Evolutionary conservation across 2,113 vertebrate species (phyloP), one percentile per base, ranked within the genome.

Genomic region (Tapirus terrestris): DNA sequence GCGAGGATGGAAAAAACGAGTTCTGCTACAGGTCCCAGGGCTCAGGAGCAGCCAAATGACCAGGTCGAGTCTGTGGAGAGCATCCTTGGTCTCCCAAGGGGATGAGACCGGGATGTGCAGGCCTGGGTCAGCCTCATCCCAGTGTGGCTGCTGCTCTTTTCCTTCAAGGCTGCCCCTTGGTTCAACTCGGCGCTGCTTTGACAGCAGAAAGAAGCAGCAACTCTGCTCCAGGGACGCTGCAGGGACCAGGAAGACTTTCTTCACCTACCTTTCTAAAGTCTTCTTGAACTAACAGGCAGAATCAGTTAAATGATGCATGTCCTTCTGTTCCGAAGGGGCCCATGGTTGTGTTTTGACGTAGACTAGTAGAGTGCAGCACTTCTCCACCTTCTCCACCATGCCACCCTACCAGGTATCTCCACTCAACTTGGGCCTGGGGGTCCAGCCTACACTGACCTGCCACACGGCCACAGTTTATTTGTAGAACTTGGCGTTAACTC

Each of bases 81-180:
- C 5, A 1, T 36, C 45, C 27, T 58, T 31, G 61, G 56, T 13
- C 8, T 13, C 25, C 36, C 45, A 43, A 33, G 18, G 51, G 33
- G 17, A 11, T 36, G 39, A 67, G 36, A 31, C 17, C 9, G 39
- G 9, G 63, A 14, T 3, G 2, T n/a, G 8, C 14, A 2, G 5
- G 75, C 60, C 3, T 0, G 1, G 11, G 12, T 23, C 0, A 1
- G 31, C 8, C 3, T 36, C 33, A 29, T 27, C 18, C 16, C 16
- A 4, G 14, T 12, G 1, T 39, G 25, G 27, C 20, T 9, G 12
- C 14, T 27, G 12, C 29, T 86, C 43, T 61, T 23, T 23, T 4
- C 27, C 23, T 25, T 60, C 16, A 11, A 25, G 16, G 39, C 33
- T 27, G 33, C 25, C 3, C 18, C 2, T 65, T 10, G 60, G 20